Evolutionary conservation across 2,797 vertebrate genomes (phyloP).

Genomic region (Acanthornis magna): DNA sequence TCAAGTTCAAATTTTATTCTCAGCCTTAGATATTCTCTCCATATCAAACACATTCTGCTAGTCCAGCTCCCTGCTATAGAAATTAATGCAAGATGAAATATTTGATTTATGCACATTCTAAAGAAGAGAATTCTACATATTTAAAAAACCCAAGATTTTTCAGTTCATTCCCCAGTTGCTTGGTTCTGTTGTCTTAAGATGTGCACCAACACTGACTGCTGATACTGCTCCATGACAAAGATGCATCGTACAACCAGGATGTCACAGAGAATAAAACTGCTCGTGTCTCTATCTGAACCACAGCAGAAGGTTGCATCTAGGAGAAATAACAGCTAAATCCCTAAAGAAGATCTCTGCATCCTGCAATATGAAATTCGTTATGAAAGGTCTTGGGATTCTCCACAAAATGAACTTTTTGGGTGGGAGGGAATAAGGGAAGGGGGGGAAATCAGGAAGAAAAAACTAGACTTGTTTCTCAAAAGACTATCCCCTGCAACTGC

Average conservation of each 20-base stretch:
- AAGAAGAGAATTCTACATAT: not conserved
- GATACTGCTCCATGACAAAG: not conserved
- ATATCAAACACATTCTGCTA: not conserved
- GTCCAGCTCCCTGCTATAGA: not conserved
- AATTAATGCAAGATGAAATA: not conserved
- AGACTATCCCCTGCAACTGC: not conserved
- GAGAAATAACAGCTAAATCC: not conserved
- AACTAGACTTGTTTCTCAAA: not conserved
- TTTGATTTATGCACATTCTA: not conserved
- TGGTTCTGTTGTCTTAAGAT: not conserved
- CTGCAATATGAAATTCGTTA: not conserved
- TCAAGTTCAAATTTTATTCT: not conserved
- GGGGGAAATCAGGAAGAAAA: not conserved
- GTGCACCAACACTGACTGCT: not conserved
- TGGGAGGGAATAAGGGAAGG: not conserved
- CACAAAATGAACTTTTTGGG: not conserved
- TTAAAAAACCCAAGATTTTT: rapidly evolving
- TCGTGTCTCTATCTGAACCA: not conserved
- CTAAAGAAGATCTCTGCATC: not conserved
- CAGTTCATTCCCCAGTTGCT: not conserved
- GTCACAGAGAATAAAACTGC: not conserved
- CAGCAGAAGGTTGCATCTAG: not conserved
- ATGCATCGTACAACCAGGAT: not conserved
- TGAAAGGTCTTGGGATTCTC: not conserved
- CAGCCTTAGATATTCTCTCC: not conserved